Evolutionary conservation across 2,113 vertebrate species (phyloP).

Genomic region (Phainopepla nitens): DNA sequence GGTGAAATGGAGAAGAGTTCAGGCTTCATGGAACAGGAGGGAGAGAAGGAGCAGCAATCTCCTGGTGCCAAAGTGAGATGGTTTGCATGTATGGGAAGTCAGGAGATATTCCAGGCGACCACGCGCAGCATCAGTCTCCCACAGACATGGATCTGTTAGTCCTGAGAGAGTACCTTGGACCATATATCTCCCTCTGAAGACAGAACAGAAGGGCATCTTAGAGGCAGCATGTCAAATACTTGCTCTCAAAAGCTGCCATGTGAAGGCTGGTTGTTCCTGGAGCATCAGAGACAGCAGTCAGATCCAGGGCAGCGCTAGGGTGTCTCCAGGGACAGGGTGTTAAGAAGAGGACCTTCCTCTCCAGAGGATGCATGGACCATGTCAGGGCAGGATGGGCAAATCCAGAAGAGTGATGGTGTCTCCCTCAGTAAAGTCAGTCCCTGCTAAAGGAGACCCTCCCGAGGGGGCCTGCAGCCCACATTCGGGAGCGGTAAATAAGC

Average conservation of each 20-base stretch:
- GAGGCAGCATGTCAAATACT: not conserved
- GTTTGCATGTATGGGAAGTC: not conserved
- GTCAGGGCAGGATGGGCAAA: too few species aligned
- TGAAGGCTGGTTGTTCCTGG: not conserved
- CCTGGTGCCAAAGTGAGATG: not conserved
- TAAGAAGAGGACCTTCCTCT: not conserved
- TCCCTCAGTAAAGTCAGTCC: not conserved
- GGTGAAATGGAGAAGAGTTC: not conserved
- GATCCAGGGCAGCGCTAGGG: not conserved
- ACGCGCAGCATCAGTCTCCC: not conserved
- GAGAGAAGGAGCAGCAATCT: not conserved
- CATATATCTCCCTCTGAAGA: not conserved
- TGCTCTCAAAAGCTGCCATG: not conserved
- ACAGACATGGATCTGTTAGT: fast-evolving
- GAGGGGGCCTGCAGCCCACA: not conserved
- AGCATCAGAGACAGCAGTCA: not conserved
- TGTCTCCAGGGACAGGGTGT: not conserved
- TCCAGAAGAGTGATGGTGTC: not conserved
- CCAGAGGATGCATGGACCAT: not conserved
- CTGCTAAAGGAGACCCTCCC: not conserved
- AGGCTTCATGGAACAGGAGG: not conserved
- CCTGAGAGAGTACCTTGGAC: not conserved
- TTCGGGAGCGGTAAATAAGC: not conserved
- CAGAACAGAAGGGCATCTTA: not conserved
- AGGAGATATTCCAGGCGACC: not conserved